Base-by-base conservation (phyloP, 2,888 invertebrate genomes). In the Andrena camellia region DNA sequence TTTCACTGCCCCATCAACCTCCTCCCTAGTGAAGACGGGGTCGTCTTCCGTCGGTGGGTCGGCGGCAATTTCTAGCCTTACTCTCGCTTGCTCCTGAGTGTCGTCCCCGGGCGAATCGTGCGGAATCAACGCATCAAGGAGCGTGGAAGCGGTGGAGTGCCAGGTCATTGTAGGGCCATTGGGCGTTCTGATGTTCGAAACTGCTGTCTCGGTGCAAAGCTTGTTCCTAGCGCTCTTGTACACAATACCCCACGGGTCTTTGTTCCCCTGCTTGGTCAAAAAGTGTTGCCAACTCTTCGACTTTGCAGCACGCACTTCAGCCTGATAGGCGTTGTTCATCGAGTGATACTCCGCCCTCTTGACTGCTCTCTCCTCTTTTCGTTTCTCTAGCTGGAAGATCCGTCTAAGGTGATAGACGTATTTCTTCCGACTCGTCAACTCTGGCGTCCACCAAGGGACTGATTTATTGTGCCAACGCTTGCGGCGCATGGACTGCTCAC, bases 241-340 rank as follows among this genome's bases (percentile, higher is more conserved):
- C 29, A 67, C 67, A 31, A 67, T 48, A n/a, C 67, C 52, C 52
- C 67, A 67, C 0, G 31, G 52, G 1, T 67, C 31, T 31, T 29
- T 29, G 8, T 50, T 52, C n/a, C 52, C 67, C n/a, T 50, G n/a
- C 17, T 67, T 31, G 1, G 20, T 52, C 7, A 66, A 17, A 31
- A 52, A 52, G 29, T n/a, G 2, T 52, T 52, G 1, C 66, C 66
- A 66, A 29, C 50, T 31, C 3, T 31, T 23, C 1, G 29, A 0
- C 20, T 52, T n/a, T n/a, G n/a, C n/a, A n/a, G n/a, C n/a, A n/a
- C n/a, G n/a, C n/a, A n/a, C n/a, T n/a, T n/a, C n/a, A 8, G 23
- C 50, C 6, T 5, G 50, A 13, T 31, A 7, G 17, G 29, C 4
- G 0, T 31, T 50, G n/a, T 31, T n/a, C 17, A 3, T 1, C 2